Evolutionary conservation across 2,888 invertebrate species (phyloP).

Genomic region (Argyresthia goedartella): DNA sequence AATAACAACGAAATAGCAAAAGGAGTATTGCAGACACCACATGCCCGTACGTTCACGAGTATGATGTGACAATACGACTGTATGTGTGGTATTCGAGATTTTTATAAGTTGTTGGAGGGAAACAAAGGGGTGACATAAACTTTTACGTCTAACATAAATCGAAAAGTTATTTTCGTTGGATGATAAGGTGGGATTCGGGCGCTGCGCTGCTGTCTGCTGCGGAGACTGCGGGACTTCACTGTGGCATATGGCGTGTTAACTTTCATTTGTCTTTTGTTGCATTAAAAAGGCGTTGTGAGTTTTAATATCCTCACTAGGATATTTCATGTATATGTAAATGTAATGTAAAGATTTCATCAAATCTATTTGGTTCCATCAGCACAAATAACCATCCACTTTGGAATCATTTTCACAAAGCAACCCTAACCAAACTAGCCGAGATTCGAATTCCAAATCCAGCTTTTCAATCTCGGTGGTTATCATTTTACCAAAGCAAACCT

Average conservation of each 20-base stretch:
- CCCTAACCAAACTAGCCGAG: too few relatives aligned
- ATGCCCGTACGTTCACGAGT: neutral
- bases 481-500: constrained; percentile 69
- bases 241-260: neutral
- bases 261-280: too few relatives aligned
- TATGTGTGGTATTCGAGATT: neutral
- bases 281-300: too few relatives aligned
- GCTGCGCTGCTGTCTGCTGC: too few relatives aligned
- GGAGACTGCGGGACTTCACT: constrained; percentile 3
- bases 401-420: too few relatives aligned
- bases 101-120: constrained; percentile 17
- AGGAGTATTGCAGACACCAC: too few relatives aligned
- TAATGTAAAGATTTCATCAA: too few relatives aligned
- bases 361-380: too few relatives aligned
- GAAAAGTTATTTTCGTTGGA: constrained; percentile 64
- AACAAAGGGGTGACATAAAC: constrained; percentile 60
- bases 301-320: too few relatives aligned
- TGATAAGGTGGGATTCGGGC: constrained; percentile 42
- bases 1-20: too few relatives aligned
- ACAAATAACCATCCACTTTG: too few relatives aligned
- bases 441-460: constrained; percentile 51
- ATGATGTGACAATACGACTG: neutral
- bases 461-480: constrained; percentile 67
- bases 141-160: constrained; percentile 64
- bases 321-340: too few relatives aligned